Evolutionary conservation across 2,888 invertebrate species (phyloP).

Genomic region (Scaptomyza tumidula): DNA sequence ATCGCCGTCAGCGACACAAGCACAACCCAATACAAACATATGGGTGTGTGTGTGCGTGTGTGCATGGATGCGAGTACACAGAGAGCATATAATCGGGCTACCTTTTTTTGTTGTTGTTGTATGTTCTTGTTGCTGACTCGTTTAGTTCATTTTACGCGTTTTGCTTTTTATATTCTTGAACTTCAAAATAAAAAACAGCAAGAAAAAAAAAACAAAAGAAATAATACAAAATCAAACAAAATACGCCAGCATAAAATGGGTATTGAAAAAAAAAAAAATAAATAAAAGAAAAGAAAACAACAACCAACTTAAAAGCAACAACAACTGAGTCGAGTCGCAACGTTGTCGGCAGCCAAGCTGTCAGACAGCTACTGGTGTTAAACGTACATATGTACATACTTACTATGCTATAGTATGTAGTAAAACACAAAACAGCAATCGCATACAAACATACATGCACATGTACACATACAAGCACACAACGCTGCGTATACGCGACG

Average conservation of each 20-base stretch:
- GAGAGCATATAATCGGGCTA: constrained; percentile 59
- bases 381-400: constrained; percentile 65
- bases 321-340: constrained; percentile 39
- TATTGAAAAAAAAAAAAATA: constrained; percentile 34
- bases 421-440: constrained; percentile 38
- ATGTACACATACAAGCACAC: constrained; percentile 8
- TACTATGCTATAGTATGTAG: constrained; percentile 60
- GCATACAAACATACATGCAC: constrained; percentile 21
- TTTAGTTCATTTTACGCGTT: constrained; percentile 70
- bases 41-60: background rate
- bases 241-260: constrained; percentile 71
- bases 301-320: constrained; percentile 17
- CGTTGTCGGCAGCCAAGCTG: constrained; percentile 75
- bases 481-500: constrained; percentile 75
- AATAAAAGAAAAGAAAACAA: constrained; percentile 15
- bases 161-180: constrained; percentile 79
- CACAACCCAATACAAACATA: constrained; percentile 13
- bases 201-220: constrained; percentile 31
- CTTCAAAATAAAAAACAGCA: constrained; percentile 62
- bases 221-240: constrained; percentile 57
- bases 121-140: constrained; percentile 32
- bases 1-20: constrained; percentile 28
- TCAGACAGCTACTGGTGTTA: constrained; percentile 80
- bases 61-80: constrained; percentile 11
- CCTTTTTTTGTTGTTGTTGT: constrained; percentile 15